Conservation (phyloP, 2,113 vertebrate genomes). For the Thomomys bottae region DNA sequence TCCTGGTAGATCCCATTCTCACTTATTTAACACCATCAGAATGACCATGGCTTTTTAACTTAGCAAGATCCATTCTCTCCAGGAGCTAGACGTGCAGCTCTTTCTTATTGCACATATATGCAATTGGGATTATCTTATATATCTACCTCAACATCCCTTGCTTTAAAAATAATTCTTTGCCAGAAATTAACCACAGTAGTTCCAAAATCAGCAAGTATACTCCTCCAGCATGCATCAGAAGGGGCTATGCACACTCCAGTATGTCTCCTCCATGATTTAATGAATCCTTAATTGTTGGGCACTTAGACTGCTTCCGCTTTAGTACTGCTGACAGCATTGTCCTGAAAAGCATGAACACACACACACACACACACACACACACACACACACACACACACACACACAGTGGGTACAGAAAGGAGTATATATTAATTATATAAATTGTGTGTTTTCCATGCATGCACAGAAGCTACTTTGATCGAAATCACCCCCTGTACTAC, state of each 20-base stretch:
- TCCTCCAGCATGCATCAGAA: not conserved
- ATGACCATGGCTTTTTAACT: not conserved
- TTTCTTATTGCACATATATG: not conserved
- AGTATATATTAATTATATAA: no score
- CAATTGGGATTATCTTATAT: not conserved
- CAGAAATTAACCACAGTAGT: not conserved
- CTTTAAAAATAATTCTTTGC: not conserved
- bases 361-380: no score
- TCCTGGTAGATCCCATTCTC: not conserved
- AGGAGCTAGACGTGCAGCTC: not conserved
- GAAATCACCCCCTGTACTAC: no score
- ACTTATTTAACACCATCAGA: not conserved
- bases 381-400: no score
- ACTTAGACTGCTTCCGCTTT: not conserved
- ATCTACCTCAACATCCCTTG: not conserved
- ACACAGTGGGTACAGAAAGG: no score
- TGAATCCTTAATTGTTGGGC: not conserved
- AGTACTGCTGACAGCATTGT: not conserved
- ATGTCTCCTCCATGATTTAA: not conserved
- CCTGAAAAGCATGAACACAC: not conserved
- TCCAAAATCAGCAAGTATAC: not conserved
- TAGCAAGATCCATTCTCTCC: not conserved
- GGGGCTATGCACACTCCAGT: rapidly evolving
- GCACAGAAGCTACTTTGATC: no score
- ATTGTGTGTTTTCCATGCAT: no score